Evolutionary conservation across 2,797 vertebrate genomes (phyloP).

Genomic region (Calcarius lapponicus): DNA sequence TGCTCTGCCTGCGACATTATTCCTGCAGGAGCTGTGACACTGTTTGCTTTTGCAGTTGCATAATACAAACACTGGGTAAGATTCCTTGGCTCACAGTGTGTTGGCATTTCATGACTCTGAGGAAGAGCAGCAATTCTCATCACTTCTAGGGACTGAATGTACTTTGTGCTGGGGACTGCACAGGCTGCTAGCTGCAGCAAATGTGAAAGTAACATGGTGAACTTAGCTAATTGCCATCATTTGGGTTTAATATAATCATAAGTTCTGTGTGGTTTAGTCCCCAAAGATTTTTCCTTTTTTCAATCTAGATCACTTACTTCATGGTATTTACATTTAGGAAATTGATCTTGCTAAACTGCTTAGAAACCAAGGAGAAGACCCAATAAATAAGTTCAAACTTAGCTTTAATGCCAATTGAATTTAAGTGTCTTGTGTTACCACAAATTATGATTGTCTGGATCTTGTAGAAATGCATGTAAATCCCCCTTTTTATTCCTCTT

Average conservation of each 20-base stretch:
- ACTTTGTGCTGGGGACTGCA: neutral
- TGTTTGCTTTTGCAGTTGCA: slow-evolving; percentile 24
- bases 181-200: neutral
- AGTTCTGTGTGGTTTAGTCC: neutral
- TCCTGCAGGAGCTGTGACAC: neutral
- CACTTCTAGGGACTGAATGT: neutral
- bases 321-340: neutral
- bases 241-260: neutral
- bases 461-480: neutral
- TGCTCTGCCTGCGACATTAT: neutral
- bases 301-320: neutral
- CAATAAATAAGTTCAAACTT: neutral
- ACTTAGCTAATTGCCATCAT: neutral
- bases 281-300: neutral
- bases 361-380: neutral
- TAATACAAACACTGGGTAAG: slow-evolving; percentile 20
- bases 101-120: slow-evolving; percentile 9
- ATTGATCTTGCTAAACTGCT: neutral
- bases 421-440: neutral
- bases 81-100: neutral
- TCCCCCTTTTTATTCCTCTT: neutral
- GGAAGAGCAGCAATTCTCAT: neutral
- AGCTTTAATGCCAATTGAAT: neutral
- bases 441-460: neutral
- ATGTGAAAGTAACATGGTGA: neutral